Base-by-base conservation (phyloP, 1,140 invertebrate species). In the Pseudobourletiella spinata region DNA sequence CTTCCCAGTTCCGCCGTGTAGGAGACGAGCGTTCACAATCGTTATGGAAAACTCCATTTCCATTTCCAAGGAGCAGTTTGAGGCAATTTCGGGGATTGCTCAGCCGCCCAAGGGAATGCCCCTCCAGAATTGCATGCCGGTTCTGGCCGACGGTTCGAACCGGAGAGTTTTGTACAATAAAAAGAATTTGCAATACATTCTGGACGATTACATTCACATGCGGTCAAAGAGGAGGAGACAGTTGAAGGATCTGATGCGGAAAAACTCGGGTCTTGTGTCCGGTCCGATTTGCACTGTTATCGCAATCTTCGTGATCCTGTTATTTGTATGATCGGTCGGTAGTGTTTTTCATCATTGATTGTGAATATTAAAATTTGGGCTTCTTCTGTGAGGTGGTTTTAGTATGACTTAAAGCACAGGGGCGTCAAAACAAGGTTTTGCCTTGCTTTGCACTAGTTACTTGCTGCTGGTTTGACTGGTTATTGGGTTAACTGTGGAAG, bases 171-270 rank as follows among this genome's bases (percentile, higher is more conserved):
- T n/a, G 6, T 56, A 56, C 25, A 61, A 51, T 32, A 54, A 54
- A n/a, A 61, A 61, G 24, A 61, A 61, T 48, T 8, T 56, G 3
- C 60, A 61, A 46, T 61, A 32, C 30, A 32, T 56, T 1, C 18
- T 32, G 14, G 60, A 61, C 48, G 60, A 61, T 22, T 8, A 4
- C 43, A 42, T 56, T 3, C 51, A 61, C 48, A 61, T 61, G 60
- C 29, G 15, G 14, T 52, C 46, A 16, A 30, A 28, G 3, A 3
- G 24, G 6, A 44, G 60, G 39, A 61, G 48, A 43, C 1, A 1
- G 2, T 16, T 61, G 11, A 61, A 61, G 24, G 30, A 59, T 32
- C 28, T 20, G 8, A 50, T 54, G 51, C 11, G 11, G 6, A 20
- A n/a, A n/a, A 48, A 20, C 46, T 8, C 11, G 24, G 16, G 16